phyloP scores from a whole-genome alignment of 2,113 vertebrate species.

The Erythrolamprus reginae region DNA sequence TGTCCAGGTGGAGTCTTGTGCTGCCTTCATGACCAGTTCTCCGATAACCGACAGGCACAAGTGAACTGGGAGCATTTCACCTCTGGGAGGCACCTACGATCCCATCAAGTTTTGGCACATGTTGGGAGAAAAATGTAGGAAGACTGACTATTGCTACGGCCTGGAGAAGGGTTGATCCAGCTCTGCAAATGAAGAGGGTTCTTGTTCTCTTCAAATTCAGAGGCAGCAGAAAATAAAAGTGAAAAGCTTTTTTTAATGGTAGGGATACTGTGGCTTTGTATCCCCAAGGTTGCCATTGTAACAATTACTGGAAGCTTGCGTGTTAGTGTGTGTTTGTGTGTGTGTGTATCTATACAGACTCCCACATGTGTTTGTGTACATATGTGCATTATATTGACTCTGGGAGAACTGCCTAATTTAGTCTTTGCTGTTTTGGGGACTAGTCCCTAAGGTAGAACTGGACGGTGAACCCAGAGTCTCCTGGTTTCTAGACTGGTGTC shows the following conservation, averaged over 20 bases:
- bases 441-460: neutral
- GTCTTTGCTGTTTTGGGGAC: neutral
- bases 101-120: neutral
- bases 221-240: neutral
- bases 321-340: neutral
- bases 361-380: neutral
- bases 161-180: neutral
- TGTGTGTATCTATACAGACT: accelerated
- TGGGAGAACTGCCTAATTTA: neutral
- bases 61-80: too few species aligned
- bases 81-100: too few species aligned
- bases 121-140: neutral
- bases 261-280: neutral
- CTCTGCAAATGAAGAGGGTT: neutral
- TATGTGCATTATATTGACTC: neutral
- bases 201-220: neutral
- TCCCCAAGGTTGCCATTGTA: neutral
- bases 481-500: neutral
- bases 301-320: neutral
- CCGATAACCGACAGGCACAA: too few species aligned
- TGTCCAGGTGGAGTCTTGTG: too few species aligned
- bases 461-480: neutral
- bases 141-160: neutral
- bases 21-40: too few species aligned
- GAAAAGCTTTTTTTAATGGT: neutral